Percentiles rank a stretch among this genome's conserved stretches.
Conservation (phyloP, 2,888 invertebrate genomes). For the Stenodema calcarata region DNA sequence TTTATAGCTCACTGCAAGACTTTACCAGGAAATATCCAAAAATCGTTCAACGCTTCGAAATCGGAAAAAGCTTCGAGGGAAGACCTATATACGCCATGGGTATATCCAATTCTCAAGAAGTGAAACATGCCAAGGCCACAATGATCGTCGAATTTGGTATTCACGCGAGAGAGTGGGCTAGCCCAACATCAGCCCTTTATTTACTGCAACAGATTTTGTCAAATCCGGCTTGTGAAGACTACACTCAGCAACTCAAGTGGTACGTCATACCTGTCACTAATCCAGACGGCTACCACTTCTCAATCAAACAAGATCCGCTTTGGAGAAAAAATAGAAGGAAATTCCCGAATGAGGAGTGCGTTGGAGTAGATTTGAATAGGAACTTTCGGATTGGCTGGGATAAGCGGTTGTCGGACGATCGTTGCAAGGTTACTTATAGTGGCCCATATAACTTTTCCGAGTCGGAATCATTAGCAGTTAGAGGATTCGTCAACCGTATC, state of each 20-base stretch:
- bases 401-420: background rate
- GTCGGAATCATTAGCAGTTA: background rate
- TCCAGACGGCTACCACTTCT: background rate
- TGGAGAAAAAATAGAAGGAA: background rate
- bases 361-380: background rate
- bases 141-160: background rate
- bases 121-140: too few species aligned
- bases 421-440: background rate
- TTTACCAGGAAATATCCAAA: background rate
- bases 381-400: constrained; percentile 1
- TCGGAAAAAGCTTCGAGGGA: background rate
- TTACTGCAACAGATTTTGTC: background rate
- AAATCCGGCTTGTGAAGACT: background rate
- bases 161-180: constrained; percentile 18
- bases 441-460: background rate
- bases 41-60: background rate
- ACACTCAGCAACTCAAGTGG: background rate
- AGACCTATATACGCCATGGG: background rate
- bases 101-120: background rate
- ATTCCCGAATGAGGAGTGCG: background rate
- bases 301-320: background rate
- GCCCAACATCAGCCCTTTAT: background rate
- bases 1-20: background rate
- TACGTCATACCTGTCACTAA: background rate
- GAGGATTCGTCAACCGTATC: background rate